Percentiles rank a stretch among this genome's conserved stretches.
Conservation (phyloP, 2,797 vertebrate species). For the Schizopygopsis malacanthus region DNA sequence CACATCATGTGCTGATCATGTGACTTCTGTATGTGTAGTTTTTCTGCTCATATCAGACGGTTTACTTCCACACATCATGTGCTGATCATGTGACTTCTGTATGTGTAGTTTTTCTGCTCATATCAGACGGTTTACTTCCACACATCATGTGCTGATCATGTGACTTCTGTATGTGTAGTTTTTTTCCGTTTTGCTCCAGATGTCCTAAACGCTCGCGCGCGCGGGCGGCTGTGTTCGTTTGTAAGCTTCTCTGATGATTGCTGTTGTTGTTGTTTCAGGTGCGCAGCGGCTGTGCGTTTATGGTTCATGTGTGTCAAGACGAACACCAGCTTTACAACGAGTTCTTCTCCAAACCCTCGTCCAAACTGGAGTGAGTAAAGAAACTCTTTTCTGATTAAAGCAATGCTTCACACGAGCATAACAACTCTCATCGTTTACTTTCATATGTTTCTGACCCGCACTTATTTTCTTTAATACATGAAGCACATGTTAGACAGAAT, state of each 20-base stretch:
- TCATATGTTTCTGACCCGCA: neutral
- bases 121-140: no score
- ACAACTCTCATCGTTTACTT: neutral
- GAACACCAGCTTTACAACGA: slow-evolving; percentile 96
- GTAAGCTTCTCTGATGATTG: no score
- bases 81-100: no score
- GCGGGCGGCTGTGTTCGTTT: no score
- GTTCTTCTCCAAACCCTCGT: slow-evolving; percentile 93
- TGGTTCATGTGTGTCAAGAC: slow-evolving; percentile 98
- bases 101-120: no score
- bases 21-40: no score
- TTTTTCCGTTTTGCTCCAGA: neutral
- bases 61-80: no score
- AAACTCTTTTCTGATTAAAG: neutral
- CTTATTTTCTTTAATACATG: neutral
- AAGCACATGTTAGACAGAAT: neutral
- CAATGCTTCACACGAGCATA: neutral
- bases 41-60: no score
- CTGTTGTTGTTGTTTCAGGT: slow-evolving; percentile 78
- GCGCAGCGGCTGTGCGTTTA: slow-evolving; percentile 97
- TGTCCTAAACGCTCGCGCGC: neutral
- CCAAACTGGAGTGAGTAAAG: slow-evolving; percentile 91
- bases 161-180: no score
- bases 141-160: no score
- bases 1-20: no score